phyloP scores from a whole-genome alignment of 92 coral and sea anemone species.

The Phenganax subtilis region DNA sequence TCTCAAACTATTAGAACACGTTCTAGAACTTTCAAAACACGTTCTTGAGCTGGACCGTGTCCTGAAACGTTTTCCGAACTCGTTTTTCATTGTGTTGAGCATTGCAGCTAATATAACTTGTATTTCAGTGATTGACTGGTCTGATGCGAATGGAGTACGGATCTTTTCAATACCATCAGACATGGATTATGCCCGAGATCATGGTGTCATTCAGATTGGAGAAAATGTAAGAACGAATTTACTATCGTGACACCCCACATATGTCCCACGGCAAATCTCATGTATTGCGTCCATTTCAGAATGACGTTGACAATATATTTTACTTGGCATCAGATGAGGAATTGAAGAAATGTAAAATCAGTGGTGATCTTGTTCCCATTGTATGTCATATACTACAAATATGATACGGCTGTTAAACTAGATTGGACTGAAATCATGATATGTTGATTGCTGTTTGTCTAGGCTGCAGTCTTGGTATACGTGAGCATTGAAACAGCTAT shows the following conservation, averaged over 20 bases:
- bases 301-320: slow-evolving; percentile 69
- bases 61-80: no score
- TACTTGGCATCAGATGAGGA: slow-evolving; percentile 73
- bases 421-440: neutral
- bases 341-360: slow-evolving; percentile 63
- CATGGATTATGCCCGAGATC: slow-evolving; percentile 60
- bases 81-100: no score
- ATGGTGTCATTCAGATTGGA: slow-evolving; percentile 77
- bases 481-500: slow-evolving; percentile 59
- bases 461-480: slow-evolving; percentile 85
- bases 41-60: neutral
- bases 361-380: slow-evolving; percentile 69
- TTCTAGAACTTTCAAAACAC: neutral
- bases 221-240: slow-evolving; percentile 54
- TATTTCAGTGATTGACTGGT: slow-evolving; percentile 67
- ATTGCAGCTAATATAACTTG: neutral
- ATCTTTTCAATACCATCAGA: slow-evolving; percentile 65
- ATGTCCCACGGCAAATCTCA: neutral
- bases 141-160: slow-evolving; percentile 60
- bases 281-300: slow-evolving; percentile 46
- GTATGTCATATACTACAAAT: slow-evolving; percentile 44
- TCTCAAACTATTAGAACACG: neutral
- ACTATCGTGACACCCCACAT: neutral
- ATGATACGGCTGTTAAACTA: neutral
- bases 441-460: slow-evolving; percentile 1